Conservation (phyloP, 2,113 vertebrate species). For the Garra rufa region DNA sequence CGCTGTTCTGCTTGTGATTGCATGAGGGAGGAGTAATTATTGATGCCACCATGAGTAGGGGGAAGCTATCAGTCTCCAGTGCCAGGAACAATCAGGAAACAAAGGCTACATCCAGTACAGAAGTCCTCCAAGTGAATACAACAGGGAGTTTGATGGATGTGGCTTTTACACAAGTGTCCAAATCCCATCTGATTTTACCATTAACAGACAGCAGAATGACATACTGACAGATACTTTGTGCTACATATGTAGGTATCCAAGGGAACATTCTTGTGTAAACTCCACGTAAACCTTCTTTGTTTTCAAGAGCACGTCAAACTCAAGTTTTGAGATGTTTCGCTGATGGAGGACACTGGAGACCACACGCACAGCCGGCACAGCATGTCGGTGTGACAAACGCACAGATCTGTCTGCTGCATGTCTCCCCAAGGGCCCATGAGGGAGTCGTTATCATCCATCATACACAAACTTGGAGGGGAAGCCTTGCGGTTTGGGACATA, state of each 20-base stretch:
- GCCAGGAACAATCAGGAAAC: background rate
- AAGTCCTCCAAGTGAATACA: background rate
- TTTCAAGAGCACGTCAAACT: slow-evolving; percentile 4
- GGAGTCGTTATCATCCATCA: slow-evolving; percentile 11
- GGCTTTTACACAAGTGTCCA: background rate
- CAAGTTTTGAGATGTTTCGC: background rate
- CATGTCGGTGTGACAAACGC: slow-evolving; percentile 26
- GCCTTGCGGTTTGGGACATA: slow-evolving; percentile 18
- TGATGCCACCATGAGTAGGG: background rate
- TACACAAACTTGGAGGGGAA: background rate
- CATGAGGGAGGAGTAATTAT: background rate
- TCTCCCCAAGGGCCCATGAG: slow-evolving; percentile 4
- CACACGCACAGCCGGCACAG: background rate
- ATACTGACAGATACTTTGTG: slow-evolving; percentile 4
- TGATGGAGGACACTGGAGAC: background rate
- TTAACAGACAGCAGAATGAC: background rate
- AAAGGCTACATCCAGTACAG: background rate
- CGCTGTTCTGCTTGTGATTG: background rate
- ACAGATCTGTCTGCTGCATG: slow-evolving; percentile 20
- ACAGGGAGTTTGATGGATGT: background rate
- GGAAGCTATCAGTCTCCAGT: background rate
- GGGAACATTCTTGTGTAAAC: background rate
- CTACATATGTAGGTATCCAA: background rate
- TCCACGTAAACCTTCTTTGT: background rate
- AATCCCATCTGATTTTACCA: slow-evolving; percentile 21